Evolutionary conservation across 2,113 vertebrate species (phyloP), one percentile per base, ranked within the genome.

Genomic region (Sturnira hondurensis): DNA sequence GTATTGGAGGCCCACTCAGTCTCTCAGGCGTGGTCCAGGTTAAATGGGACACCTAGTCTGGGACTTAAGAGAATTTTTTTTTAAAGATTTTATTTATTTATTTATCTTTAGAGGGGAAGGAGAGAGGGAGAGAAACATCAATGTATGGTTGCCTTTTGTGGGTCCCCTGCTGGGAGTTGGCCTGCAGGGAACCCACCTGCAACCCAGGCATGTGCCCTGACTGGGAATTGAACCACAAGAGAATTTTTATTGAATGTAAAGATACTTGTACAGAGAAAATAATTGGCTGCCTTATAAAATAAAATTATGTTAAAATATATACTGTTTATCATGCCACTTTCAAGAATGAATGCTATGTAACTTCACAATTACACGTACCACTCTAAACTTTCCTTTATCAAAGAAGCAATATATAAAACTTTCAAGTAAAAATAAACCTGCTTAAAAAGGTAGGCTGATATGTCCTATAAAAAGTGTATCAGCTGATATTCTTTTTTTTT

Each of bases 221-320:
- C n/a, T n/a, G n/a, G n/a, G n/a, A n/a, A n/a, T n/a, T n/a, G n/a
- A n/a, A n/a, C n/a, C n/a, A n/a, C n/a, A n/a, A n/a, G n/a, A n/a
- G n/a, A 47, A 38, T 15, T 76, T 86, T 67, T 85, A 88, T 19
- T 81, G 45, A 84, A 80, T 74, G 54, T 77, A 89, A 70, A 81
- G 19, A 89, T 58, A 96, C 16, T 61, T 93, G 58, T 7, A 96
- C 33, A 91, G 2, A 81, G 26, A 56, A 83, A 89, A 96, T 82
- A 77, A 58, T 1, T 14, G 22, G 70, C 33, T 24, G 73, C 2
- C 5, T 85, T 86, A 36, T 73, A 73, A 70, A 96, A 88, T 85
- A 71, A 71, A 86, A 81, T 82, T 54, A 45, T 19, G 78, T 88
- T 36, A 82, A 93, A 84, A 56, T 54, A 36, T 56, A n/a, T 45